A percentile compares a stretch with the other conserved stretches of the same genome.
These are phyloP conservation scores for Macaca mulatta DNA, from an alignment of 2,113 vertebrate species.

Conservation along the genomic window DNA sequence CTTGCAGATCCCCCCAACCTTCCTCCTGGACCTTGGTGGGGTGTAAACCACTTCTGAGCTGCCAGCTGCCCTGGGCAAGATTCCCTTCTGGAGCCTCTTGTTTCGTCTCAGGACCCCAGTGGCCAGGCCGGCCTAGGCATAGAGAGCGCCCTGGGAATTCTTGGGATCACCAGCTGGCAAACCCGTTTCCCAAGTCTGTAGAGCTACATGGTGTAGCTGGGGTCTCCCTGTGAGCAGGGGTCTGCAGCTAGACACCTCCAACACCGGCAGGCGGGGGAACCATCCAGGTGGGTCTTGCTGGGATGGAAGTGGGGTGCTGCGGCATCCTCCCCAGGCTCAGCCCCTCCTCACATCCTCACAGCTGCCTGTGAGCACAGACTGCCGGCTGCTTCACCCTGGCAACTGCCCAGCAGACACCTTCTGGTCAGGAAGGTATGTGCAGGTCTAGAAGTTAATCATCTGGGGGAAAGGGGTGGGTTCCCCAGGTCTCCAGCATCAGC, in stretches of 20 bases:
- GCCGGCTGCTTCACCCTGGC: neutral
- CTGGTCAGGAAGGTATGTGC: neutral
- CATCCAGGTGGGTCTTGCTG: rapidly evolving
- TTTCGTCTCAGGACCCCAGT: too few relatives aligned
- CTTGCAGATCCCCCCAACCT: neutral
- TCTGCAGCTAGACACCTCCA: neutral
- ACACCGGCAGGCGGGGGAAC: neutral
- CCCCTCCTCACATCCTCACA: neutral
- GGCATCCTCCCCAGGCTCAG: neutral
- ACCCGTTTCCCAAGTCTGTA: too few relatives aligned
- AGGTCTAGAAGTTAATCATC: neutral
- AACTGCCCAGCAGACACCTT: neutral
- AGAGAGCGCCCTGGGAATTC: too few relatives aligned
- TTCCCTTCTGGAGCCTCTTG: too few relatives aligned
- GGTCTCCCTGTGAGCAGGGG: too few relatives aligned
- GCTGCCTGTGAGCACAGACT: neutral
- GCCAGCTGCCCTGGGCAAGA: neutral
- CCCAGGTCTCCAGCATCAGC: neutral
- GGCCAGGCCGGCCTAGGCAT: too few relatives aligned
- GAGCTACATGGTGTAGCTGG: too few relatives aligned
- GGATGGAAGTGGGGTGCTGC: neutral
- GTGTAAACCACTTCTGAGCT: neutral
- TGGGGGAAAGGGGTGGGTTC: too few relatives aligned
- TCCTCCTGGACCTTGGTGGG: neutral
- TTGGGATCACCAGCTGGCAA: too few relatives aligned